Evolutionary conservation across 2,888 invertebrate species (phyloP).

Genomic region (Thelaira solivaga): DNA sequence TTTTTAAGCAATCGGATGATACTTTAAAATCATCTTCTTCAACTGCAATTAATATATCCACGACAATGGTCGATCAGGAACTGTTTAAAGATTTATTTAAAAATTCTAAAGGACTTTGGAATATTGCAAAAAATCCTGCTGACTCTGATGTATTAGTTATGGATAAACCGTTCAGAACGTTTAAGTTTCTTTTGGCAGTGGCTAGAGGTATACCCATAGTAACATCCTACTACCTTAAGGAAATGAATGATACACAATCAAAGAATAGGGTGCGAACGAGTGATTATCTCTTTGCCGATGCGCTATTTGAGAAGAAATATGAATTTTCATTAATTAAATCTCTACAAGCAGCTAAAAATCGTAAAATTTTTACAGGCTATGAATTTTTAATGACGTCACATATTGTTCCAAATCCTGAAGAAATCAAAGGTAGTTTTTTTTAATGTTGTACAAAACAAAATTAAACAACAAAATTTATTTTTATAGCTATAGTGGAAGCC

Average conservation of each 20-base stretch:
- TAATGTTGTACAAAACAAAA: not conserved
- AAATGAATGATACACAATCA: conserved; percentile 51
- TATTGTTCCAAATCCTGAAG: conserved; percentile 65
- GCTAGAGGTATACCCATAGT: conserved; percentile 81
- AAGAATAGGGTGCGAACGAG: conserved; percentile 30
- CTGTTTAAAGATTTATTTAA: conserved; percentile 43
- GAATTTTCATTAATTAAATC: conserved; percentile 67
- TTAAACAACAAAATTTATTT: not conserved
- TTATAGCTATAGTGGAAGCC: conserved; percentile 66
- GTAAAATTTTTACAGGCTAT: conserved; percentile 63
- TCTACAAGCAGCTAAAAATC: conserved; percentile 62
- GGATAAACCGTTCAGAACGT: conserved; percentile 78
- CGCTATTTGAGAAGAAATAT: conserved; percentile 66
- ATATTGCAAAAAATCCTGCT: conserved; percentile 77
- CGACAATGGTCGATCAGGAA: conserved; percentile 64
- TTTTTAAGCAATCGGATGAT: conserved; percentile 12
- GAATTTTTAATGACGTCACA: conserved; percentile 67
- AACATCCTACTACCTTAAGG: conserved; percentile 66
- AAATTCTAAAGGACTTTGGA: conserved; percentile 75
- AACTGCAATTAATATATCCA: conserved; percentile 45
- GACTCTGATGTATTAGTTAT: conserved; percentile 80
- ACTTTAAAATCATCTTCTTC: not conserved
- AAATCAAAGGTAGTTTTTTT: conserved; percentile 66
- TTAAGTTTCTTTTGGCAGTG: conserved; percentile 80
- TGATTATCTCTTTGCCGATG: conserved; percentile 62